Evolutionary conservation across 2,888 invertebrate species (phyloP).

Genomic region (Eutolmus rufibarbis): DNA sequence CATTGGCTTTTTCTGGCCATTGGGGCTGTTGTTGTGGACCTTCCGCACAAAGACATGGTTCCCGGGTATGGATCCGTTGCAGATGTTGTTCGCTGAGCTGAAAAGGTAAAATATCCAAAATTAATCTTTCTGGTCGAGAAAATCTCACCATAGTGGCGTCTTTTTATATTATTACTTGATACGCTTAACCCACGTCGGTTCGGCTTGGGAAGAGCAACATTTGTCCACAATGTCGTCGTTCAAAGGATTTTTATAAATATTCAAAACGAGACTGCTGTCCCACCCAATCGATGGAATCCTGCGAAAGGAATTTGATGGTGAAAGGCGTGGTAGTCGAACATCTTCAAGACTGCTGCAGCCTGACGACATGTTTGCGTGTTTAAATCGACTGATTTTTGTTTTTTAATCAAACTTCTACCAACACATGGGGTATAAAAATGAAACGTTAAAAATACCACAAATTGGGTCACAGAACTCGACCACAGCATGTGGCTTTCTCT

Average conservation of each 20-base stretch:
- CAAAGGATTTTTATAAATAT: slow-evolving; percentile 53
- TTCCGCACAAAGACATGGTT: slow-evolving; percentile 70
- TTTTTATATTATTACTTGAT: slow-evolving; percentile 32
- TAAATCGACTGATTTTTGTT: neutral
- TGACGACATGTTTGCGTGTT: slow-evolving; percentile 43
- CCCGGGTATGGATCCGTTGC: slow-evolving; percentile 69
- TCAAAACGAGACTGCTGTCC: slow-evolving; percentile 52
- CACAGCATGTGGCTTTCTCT: neutral
- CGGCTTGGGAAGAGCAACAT: neutral
- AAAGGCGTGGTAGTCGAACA: slow-evolving; percentile 44
- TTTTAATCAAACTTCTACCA: neutral
- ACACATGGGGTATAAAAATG: neutral
- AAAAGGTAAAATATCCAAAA: slow-evolving; percentile 54
- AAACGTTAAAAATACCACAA: neutral
- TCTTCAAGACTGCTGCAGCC: slow-evolving; percentile 51
- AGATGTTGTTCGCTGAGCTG: slow-evolving; percentile 75
- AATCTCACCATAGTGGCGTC: neutral
- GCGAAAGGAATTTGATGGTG: slow-evolving; percentile 18
- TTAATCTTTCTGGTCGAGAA: neutral
- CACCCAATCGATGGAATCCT: neutral
- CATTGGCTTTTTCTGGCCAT: slow-evolving; percentile 73
- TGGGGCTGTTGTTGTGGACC: slow-evolving; percentile 75
- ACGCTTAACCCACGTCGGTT: slow-evolving; percentile 41
- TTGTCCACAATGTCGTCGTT: neutral
- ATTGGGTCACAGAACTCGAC: neutral